Evolutionary conservation across 92 coral and sea anemone species (phyloP), one percentile per base, ranked within the genome.

Genomic region (Palythoa grandis): DNA sequence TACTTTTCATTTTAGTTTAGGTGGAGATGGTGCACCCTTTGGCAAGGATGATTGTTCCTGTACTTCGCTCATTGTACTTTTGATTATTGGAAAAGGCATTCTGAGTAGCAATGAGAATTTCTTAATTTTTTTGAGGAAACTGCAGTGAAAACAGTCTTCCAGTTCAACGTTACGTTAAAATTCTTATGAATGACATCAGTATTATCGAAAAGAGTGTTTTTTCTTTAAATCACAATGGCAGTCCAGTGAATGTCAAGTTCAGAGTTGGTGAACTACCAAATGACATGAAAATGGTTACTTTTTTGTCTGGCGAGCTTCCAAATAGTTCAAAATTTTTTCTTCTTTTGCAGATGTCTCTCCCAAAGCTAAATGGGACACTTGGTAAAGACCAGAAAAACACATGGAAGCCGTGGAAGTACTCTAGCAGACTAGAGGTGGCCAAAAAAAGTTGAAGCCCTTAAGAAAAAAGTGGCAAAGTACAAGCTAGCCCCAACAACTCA

Each of bases 291-390:
- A 88, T 74, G 91, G 24, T 92, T 5, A 91, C 95, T 3, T 90
- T 87, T 85, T 88, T 90, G 66, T 91, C 61, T 17, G 88, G 84
- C 10, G 85, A 54, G 38, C 65, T 75, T 25, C 24, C 74, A 56
- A 48, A 79, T 19, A 87, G 92, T 86, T 93, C 98, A 17, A 82
- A 16, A 52, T 90, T 72, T 54, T 92, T 94, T 94, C 95, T 67
- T 89, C 95, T 52, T 94, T 92, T 90, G 95, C 98, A 90, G 84
- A 94, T 82, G 88, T 92, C 78, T 72, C 52, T 2, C 90, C 82
- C 19, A 70, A 25, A 87, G 60, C 38, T 72, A 11, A 24, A 54
- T n/a, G 77, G 63, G 16, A 84, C 87, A 66, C 82, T 87, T 86
- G 88, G 92, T 20, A 56, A n/a, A 60, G 72, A 43, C 5, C 48